phyloP scores from a whole-genome alignment of 2,797 vertebrate genomes.

The Diplodus puntazzo region DNA sequence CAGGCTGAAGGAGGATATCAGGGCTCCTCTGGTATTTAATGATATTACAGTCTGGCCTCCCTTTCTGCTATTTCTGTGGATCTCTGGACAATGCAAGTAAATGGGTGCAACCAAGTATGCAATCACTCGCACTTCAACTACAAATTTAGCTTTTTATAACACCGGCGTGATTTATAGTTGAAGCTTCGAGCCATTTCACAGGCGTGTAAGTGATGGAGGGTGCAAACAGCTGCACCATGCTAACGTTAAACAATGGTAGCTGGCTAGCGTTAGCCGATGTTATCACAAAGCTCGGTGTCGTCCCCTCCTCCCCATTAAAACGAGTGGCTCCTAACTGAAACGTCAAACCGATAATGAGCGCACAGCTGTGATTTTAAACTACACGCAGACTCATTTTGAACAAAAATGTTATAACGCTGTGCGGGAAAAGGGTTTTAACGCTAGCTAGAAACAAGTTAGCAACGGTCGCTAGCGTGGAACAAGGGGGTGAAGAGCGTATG shows the following conservation, averaged over 20 bases:
- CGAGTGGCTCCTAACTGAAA: neutral
- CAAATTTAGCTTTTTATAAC: neutral
- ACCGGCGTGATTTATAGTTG: neutral
- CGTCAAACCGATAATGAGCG: accelerated
- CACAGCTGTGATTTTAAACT: neutral
- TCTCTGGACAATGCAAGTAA: conserved; percentile 26
- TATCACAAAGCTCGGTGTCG: conserved; percentile 16
- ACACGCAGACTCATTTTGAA: accelerated
- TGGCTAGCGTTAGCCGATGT: conserved; percentile 58
- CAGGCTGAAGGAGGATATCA: neutral
- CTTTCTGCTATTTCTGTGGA: neutral
- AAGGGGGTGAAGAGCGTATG: conserved; percentile 15
- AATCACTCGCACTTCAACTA: neutral
- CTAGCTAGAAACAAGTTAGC: conserved; percentile 1
- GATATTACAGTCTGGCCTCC: neutral
- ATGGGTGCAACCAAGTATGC: conserved; percentile 9
- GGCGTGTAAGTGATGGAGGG: too few species aligned
- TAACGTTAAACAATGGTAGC: conserved; percentile 67
- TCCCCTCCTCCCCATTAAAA: neutral
- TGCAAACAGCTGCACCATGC: conserved; percentile 33
- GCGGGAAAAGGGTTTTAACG: neutral
- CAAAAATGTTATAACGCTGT: neutral
- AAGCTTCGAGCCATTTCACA: neutral
- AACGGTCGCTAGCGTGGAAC: conserved; percentile 26
- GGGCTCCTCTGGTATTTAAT: neutral